These are phyloP conservation scores for Drosophila paranaensis DNA, from an alignment of 2,888 invertebrate species.

Conservation along the genomic window DNA sequence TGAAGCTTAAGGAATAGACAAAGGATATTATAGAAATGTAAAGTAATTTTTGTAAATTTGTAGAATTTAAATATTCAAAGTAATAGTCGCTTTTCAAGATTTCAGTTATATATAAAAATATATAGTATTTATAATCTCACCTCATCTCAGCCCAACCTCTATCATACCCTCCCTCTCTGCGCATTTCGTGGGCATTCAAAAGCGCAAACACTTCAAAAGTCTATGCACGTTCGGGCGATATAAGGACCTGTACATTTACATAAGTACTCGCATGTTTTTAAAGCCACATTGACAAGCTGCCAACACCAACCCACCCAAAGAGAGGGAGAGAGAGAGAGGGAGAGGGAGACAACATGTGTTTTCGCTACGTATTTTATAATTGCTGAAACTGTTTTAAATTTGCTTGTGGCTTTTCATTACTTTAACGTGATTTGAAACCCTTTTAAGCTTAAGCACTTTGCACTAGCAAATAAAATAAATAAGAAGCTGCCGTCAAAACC, in stretches of 20 bases:
- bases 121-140: neutral
- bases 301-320: neutral
- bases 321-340: too few relatives aligned
- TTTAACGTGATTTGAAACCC: conserved; percentile 20
- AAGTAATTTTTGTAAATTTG: too few relatives aligned
- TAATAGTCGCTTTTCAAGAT: too few relatives aligned
- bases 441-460: conserved; percentile 34
- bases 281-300: neutral
- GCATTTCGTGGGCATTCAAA: neutral
- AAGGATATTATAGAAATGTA: too few relatives aligned
- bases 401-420: conserved; percentile 4
- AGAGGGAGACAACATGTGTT: neutral
- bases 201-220: conserved; percentile 4
- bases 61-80: too few relatives aligned
- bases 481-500: conserved; percentile 32
- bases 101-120: neutral
- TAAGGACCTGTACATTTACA: conserved; percentile 5
- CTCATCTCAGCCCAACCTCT: neutral
- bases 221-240: conserved; percentile 11
- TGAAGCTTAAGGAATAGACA: too few relatives aligned
- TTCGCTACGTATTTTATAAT: neutral
- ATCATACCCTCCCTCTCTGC: too few relatives aligned
- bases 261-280: conserved; percentile 1
- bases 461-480: conserved; percentile 23
- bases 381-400: neutral